These are phyloP conservation scores for Ataeniobius toweri DNA, from an alignment of 2,797 vertebrate genomes.

Conservation along the genomic window DNA sequence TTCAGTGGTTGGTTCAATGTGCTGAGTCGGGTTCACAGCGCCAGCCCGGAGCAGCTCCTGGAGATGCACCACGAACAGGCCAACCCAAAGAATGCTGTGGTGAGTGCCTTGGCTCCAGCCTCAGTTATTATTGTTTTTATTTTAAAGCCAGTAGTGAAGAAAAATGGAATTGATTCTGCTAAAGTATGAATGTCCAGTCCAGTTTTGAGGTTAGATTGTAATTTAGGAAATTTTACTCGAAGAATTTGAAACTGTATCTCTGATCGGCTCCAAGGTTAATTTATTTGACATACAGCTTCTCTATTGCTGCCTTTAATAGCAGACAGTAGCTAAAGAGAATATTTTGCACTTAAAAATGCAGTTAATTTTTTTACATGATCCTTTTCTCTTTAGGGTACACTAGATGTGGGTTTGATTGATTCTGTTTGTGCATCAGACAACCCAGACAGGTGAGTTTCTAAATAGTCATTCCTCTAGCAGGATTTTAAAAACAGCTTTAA, in stretches of 20 bases:
- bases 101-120: conserved; percentile 70
- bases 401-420: conserved; percentile 88
- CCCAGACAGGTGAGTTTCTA: conserved; percentile 81
- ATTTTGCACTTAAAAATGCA: not conserved
- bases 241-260: conserved; percentile 6
- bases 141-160: conserved; percentile 21
- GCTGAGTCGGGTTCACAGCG: conserved; percentile 85
- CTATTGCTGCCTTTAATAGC: not conserved
- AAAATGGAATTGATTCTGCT: conserved; percentile 35
- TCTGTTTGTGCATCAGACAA: conserved; percentile 88
- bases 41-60: conserved; percentile 82
- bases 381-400: conserved; percentile 77
- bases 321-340: not conserved
- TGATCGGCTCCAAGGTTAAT: not conserved
- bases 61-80: conserved; percentile 88
- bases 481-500: not conserved
- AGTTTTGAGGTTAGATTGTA: conserved; percentile 21
- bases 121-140: conserved; percentile 16
- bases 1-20: conserved; percentile 87
- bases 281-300: not conserved
- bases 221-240: conserved; percentile 18
- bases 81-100: conserved; percentile 89
- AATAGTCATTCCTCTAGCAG: not conserved
- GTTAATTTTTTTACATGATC: not conserved
- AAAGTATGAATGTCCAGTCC: conserved; percentile 14